Percentiles rank a stretch among this genome's conserved stretches.
These are phyloP conservation scores for Bellardia bayeri DNA, from an alignment of 2,888 invertebrate species.

Conservation along the genomic window DNA sequence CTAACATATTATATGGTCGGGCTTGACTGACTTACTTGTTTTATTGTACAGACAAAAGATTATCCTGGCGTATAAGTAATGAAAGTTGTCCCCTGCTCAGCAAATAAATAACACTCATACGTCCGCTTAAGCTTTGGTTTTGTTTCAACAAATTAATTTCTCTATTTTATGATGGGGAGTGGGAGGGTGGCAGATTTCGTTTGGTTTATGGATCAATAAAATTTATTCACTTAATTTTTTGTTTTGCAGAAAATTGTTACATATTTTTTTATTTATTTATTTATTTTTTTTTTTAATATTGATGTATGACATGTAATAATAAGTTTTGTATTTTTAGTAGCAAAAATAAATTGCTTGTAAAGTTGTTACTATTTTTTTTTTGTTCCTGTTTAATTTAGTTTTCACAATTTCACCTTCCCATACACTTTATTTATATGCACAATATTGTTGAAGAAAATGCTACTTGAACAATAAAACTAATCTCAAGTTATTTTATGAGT, in stretches of 20 bases:
- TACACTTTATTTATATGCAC: background rate
- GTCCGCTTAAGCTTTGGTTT: background rate
- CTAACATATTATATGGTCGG: too few relatives aligned
- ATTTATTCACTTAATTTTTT: slow-evolving; percentile 36
- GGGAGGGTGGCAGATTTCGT: too few relatives aligned
- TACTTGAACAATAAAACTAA: slow-evolving; percentile 65
- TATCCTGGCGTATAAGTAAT: background rate
- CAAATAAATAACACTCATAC: slow-evolving; percentile 34
- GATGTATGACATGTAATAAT: slow-evolving; percentile 48
- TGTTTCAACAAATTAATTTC: background rate
- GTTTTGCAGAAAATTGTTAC: slow-evolving; percentile 34
- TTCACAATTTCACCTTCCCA: background rate
- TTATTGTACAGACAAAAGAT: background rate
- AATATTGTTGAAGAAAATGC: slow-evolving; percentile 43
- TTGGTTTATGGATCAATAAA: slow-evolving; percentile 1
- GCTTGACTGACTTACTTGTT: too few relatives aligned
- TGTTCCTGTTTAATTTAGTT: too few relatives aligned
- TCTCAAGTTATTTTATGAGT: slow-evolving; percentile 68
- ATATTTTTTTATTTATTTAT: slow-evolving; percentile 2
- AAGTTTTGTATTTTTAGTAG: slow-evolving; percentile 51
- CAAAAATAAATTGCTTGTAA: slow-evolving; percentile 57
- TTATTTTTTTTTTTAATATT: slow-evolving; percentile 40
- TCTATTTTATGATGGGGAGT: background rate
- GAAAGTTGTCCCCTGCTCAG: background rate
- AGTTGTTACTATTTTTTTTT: slow-evolving; percentile 26